Base-by-base conservation (phyloP, 2,888 invertebrate species). In the Spilarctia lutea region DNA sequence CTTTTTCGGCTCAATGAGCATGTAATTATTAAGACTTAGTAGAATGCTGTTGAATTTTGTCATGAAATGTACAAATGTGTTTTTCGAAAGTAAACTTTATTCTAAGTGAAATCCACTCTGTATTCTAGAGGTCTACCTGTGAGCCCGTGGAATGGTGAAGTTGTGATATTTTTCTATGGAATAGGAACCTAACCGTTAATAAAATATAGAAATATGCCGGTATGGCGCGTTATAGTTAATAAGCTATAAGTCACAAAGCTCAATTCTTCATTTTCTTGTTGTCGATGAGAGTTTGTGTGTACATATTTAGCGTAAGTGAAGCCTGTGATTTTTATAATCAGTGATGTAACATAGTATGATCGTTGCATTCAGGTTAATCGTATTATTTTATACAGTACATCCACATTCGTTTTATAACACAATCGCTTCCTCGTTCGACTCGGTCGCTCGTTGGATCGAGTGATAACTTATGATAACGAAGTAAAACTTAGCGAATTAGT, bases 11-110 rank as follows among this genome's bases (percentile, higher is more conserved):
- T 90, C 90, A 87, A 65, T 88, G 93, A 90, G 92, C 88, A 85
- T 91, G 88, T 92, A 91, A 92, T 93, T 56, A 56, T n/a, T 94
- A 94, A 94, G 95, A 93, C 92, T 94, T 94, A 93, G 94, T 94
- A 92, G 93, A 95, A 94, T 94, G 92, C 93, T 94, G 95, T 95
- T 95, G 93, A 94, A 94, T 94, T 94, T 94, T 94, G 94, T 94
- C 95, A 95, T 94, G 91, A 94, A 94, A 95, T 96, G 96, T 96
- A 96, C 96, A 96, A 96, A 96, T 96, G 94, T 94, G 93, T 95
- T 95, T 91, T 94, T 94, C 88, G 92, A 89, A 95, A 95, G 95
- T 94, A 95, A 95, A 94, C 90, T 90, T 91, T 94, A 93, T 93
- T 93, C 89, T 95, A 94, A 95, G 95, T 93, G 92, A 93, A 92